Evolutionary conservation across 1,140 invertebrate species (phyloP).

Genomic region (Dendrolimus punctatus): DNA sequence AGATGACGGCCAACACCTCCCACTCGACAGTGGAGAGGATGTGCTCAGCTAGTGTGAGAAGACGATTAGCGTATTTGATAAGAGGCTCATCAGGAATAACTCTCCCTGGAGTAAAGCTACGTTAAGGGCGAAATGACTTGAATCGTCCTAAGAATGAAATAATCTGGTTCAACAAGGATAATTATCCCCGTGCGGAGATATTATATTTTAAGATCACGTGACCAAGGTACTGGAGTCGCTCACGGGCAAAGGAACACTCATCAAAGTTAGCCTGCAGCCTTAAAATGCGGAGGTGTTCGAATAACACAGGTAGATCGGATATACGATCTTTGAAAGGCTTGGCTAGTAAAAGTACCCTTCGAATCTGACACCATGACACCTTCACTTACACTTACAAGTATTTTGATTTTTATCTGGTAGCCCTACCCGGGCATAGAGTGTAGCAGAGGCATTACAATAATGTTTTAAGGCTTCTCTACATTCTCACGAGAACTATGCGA

Average conservation of each 20-base stretch:
- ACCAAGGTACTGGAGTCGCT: slow-evolving; percentile 44
- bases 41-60: slow-evolving; percentile 45
- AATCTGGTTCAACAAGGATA: slow-evolving; percentile 25
- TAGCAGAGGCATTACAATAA: too few relatives aligned
- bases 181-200: slow-evolving; percentile 23
- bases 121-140: slow-evolving; percentile 35
- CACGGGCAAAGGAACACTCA: slow-evolving; percentile 43
- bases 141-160: slow-evolving; percentile 31
- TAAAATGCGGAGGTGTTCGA: slow-evolving; percentile 19
- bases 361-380: not conserved
- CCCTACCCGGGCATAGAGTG: too few relatives aligned
- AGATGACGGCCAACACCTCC: slow-evolving; percentile 64
- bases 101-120: slow-evolving; percentile 20
- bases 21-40: slow-evolving; percentile 58
- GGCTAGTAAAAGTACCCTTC: slow-evolving; percentile 37
- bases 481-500: too few relatives aligned
- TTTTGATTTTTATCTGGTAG: too few relatives aligned
- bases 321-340: slow-evolving; percentile 38
- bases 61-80: slow-evolving; percentile 51
- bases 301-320: slow-evolving; percentile 27
- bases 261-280: slow-evolving; percentile 23
- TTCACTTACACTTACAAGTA: not conserved
- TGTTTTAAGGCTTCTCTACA: too few relatives aligned
- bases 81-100: slow-evolving; percentile 27
- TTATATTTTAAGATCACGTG: slow-evolving; percentile 29